A percentile compares a stretch with the other conserved stretches of the same genome.
Conservation (phyloP, 2,113 vertebrate genomes). For the Pachypanchax playfairii region DNA sequence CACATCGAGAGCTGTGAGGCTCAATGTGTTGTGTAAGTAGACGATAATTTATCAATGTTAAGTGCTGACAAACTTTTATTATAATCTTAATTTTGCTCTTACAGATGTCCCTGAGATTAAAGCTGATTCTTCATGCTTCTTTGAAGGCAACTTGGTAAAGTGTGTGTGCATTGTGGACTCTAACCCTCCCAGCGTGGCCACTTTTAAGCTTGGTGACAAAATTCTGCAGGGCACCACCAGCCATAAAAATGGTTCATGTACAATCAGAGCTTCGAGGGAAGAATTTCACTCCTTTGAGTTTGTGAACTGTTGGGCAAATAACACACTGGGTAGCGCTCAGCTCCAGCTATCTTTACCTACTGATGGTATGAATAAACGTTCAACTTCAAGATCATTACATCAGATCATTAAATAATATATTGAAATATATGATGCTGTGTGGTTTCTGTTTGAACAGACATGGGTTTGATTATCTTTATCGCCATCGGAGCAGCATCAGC, state of each 20-base stretch:
- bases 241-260: constrained; percentile 46
- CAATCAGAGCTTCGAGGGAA: constrained; percentile 39
- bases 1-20: constrained; percentile 38
- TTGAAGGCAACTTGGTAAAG: constrained; percentile 5
- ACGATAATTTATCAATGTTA: neutral
- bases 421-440: neutral
- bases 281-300: constrained; percentile 18
- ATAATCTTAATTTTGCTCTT: neutral
- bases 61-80: neutral
- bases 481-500: constrained; percentile 26
- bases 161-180: constrained; percentile 74
- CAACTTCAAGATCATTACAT: neutral
- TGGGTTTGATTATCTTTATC: constrained; percentile 27
- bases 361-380: constrained; percentile 27
- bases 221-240: constrained; percentile 21
- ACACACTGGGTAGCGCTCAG: constrained; percentile 48
- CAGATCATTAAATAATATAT: neutral
- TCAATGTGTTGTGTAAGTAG: constrained; percentile 69
- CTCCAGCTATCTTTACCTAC: constrained; percentile 39
- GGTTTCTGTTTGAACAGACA: constrained; percentile 52
- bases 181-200: constrained; percentile 56
- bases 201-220: constrained; percentile 49
- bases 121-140: constrained; percentile 57
- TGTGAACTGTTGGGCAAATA: constrained; percentile 69
- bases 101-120: constrained; percentile 73